Conservation (phyloP, 1,140 invertebrate species). For the Drosophila nigrodunni region DNA sequence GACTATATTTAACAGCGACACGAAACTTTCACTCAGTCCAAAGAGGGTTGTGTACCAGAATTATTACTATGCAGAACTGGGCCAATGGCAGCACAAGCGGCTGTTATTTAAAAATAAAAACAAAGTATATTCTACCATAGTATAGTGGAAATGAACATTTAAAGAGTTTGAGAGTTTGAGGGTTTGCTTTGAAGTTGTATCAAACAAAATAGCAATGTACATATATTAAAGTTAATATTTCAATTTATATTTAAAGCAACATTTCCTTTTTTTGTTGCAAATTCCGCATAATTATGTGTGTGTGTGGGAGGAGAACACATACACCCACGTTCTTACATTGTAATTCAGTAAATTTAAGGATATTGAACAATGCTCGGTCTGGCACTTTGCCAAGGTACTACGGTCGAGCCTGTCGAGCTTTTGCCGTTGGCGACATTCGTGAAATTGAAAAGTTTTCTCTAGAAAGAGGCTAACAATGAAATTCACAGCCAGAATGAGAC, state of each 20-base stretch:
- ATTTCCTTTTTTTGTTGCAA: constrained; percentile 2
- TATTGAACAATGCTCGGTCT: constrained; percentile 45
- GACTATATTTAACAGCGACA: constrained; percentile 51
- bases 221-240: constrained; percentile 3
- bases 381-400: constrained; percentile 54
- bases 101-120: neutral
- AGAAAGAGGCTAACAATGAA: constrained; percentile 63
- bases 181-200: neutral
- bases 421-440: constrained; percentile 39
- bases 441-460: constrained; percentile 67
- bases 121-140: neutral
- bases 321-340: constrained; percentile 9
- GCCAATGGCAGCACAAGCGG: constrained; percentile 8
- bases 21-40: constrained; percentile 43
- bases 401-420: constrained; percentile 1
- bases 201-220: constrained; percentile 4
- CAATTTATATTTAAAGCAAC: neutral
- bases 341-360: constrained; percentile 48
- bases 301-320: neutral
- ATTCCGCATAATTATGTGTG: constrained; percentile 18
- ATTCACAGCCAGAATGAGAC: constrained; percentile 45
- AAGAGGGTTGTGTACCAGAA: neutral
- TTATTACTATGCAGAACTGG: constrained; percentile 28
- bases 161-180: neutral
- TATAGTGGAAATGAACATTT: constrained; percentile 1